These are phyloP conservation scores for Urocolius indicus DNA, from an alignment of 2,113 vertebrate genomes.

Conservation along the genomic window DNA sequence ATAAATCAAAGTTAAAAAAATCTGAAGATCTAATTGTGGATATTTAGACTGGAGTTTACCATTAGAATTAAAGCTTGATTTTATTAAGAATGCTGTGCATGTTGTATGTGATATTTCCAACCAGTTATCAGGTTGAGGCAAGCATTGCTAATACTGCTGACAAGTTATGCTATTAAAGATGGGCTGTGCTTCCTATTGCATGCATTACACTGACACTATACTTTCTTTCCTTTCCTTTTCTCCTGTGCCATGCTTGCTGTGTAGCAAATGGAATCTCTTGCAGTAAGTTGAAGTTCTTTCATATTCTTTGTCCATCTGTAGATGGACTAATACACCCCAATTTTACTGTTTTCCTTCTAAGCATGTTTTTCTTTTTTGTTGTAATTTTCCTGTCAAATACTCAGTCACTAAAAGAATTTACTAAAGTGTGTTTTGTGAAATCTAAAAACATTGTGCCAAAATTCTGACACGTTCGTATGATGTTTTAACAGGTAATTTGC, in stretches of 20 bases:
- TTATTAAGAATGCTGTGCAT: slow-evolving; percentile 74
- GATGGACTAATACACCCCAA: slow-evolving; percentile 69
- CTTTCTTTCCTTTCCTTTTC: slow-evolving; percentile 88
- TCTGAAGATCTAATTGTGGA: slow-evolving; percentile 44
- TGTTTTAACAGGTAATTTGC: slow-evolving; percentile 15
- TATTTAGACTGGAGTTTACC: slow-evolving; percentile 13
- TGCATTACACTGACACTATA: slow-evolving; percentile 86
- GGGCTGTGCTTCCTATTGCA: slow-evolving; percentile 81
- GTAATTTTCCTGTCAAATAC: slow-evolving; percentile 28
- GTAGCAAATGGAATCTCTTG: slow-evolving; percentile 99
- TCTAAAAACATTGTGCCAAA: slow-evolving; percentile 32
- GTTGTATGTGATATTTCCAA: slow-evolving; percentile 68
- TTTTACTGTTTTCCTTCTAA: slow-evolving; percentile 70
- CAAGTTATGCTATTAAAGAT: slow-evolving; percentile 66
- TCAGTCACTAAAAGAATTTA: slow-evolving; percentile 34
- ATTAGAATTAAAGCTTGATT: slow-evolving; percentile 60
- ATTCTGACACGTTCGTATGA: not conserved
- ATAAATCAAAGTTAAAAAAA: slow-evolving; percentile 58
- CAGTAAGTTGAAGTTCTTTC: slow-evolving; percentile 95
- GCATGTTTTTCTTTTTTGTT: slow-evolving; percentile 69
- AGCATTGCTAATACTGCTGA: slow-evolving; percentile 78
- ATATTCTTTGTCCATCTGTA: slow-evolving; percentile 79
- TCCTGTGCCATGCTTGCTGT: slow-evolving; percentile 94
- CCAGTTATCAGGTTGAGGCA: slow-evolving; percentile 63
- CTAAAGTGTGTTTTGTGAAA: slow-evolving; percentile 57